A percentile compares a stretch with the other conserved stretches of the same genome.
These are phyloP conservation scores for Micromesistius poutassou DNA, from an alignment of 2,797 vertebrate genomes.

Conservation along the genomic window DNA sequence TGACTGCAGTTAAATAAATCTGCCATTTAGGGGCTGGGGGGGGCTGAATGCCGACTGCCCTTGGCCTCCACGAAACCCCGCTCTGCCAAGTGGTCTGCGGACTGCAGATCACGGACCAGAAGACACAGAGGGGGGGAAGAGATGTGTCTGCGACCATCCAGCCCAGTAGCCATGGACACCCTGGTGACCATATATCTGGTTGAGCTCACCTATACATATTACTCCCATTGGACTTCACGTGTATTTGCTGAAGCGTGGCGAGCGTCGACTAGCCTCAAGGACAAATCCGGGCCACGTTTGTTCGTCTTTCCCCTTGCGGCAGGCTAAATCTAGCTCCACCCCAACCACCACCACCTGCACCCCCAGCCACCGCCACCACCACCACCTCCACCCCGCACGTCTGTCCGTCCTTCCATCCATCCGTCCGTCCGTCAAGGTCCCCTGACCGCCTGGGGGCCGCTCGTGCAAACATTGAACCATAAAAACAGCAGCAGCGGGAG, in stretches of 20 bases:
- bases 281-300: background rate
- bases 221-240: background rate
- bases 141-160: conserved; percentile 21
- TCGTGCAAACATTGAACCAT: conserved; percentile 39
- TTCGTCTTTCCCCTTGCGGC: background rate
- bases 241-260: conserved; percentile 45
- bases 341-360: background rate
- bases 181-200: background rate
- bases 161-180: conserved; percentile 10
- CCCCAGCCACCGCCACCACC: background rate
- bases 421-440: too few species aligned
- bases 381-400: background rate
- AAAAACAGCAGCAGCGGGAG: too few species aligned
- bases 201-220: background rate
- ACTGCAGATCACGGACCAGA: background rate
- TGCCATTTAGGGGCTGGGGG: conserved; percentile 36
- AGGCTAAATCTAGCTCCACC: background rate
- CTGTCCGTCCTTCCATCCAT: too few species aligned
- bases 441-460: background rate
- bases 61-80: conserved; percentile 24
- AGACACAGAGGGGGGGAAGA: background rate
- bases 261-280: too few species aligned
- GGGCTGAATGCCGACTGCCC: conserved; percentile 32
- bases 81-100: conserved; percentile 37
- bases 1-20: conserved; percentile 55